Base-by-base conservation (phyloP, 1,140 invertebrate genomes). In the Papilio aristodemus region DNA sequence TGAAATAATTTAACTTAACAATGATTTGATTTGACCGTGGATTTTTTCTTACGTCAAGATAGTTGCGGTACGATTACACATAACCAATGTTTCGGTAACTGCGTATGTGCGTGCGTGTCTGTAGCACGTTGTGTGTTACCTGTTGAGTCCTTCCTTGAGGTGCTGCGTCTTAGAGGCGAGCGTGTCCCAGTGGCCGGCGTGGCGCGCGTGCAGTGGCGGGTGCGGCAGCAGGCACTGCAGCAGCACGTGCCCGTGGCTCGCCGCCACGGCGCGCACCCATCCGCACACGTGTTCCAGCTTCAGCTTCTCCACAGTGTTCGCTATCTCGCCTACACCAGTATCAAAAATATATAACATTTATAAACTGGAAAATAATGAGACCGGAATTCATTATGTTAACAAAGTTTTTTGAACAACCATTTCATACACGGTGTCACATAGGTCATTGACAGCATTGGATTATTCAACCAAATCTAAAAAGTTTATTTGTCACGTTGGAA, bases 151-250 rank as follows among this genome's bases (percentile, higher is more conserved):
- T 89, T 99, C 98, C 92, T 97, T 98, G 2, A 99, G 94, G 85
- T 99, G 97, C n/a, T 96, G 96, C 4, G 97, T 98, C 81, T 96
- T 93, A 5, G 96, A 96, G 67, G 97, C 95, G 70, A 99, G 92
- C 27, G 95, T 97, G 91, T 98, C 97, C 98, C 98, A 99, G 87
- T 98, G 96, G 7, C 97, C 98, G 36, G 97, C 98, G 70, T 99
- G 96, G 77, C 97, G 93, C 66, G 97, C 96, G 92, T 97, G 98
- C 83, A 98, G 97, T 13, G 96, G 95, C 60, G 96, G 96, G 91
- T 97, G 95, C 17, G 97, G 97, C 72, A 97, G 87, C 37, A 98
- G 90, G 83, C 96, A 97, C 22, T 96, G 95, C 58, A 98, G 92
- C 92, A 94, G 94, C 57, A 98, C 95, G 71, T 97, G 95, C 87